Evolutionary conservation across 2,113 vertebrate genomes (phyloP), one percentile per base, ranked within the genome.

Genomic region (Peromyscus maniculatus): DNA sequence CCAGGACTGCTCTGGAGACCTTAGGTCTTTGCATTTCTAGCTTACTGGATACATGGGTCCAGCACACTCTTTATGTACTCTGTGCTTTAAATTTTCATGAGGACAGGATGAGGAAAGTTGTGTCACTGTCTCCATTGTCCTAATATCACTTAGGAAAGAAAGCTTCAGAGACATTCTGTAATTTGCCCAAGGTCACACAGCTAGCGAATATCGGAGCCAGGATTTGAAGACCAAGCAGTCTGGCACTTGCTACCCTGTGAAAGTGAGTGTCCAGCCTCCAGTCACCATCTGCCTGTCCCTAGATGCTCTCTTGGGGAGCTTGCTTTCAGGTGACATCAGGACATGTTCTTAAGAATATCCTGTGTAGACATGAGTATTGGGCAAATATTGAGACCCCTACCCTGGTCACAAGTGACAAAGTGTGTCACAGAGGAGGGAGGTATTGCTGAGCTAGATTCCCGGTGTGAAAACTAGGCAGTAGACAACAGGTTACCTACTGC

Each of bases 11-110:
- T 71, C 26, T 26, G 33, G 13, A 59, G 59, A n/a, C 26, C 3
- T 39, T 22, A 39, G 17, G 7, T 31, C 52, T 91, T 24, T 31
- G 22, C 36, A 19, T 49, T 67, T 72, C 52, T 2, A 26, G 1
- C 15, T 59, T 26, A 12, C 87, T 46, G 7, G 84, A 69, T 28
- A 33, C 26, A 17, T 1, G 15, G 55, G 26, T 22, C 28, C 89
- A 22, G 74, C 22, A 55, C 21, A 43, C 21, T 74, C 77, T 83
- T 26, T 7, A 71, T 2, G 6, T 89, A 72, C 78, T 36, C 57
- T 67, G 72, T n/a, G 17, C 26, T 92, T 83, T 93, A 79, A 75
- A 92, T 57, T 31, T 75, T 84, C 49, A 59, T 31, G 80, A 93
- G 28, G 39, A 69, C 26, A 11, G 49, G 13, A 69, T 52, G 26